A percentile compares a stretch with the other conserved stretches of the same genome.
phyloP scores from a whole-genome alignment of 2,113 vertebrate genomes.

The Pomatostomus ruficeps region DNA sequence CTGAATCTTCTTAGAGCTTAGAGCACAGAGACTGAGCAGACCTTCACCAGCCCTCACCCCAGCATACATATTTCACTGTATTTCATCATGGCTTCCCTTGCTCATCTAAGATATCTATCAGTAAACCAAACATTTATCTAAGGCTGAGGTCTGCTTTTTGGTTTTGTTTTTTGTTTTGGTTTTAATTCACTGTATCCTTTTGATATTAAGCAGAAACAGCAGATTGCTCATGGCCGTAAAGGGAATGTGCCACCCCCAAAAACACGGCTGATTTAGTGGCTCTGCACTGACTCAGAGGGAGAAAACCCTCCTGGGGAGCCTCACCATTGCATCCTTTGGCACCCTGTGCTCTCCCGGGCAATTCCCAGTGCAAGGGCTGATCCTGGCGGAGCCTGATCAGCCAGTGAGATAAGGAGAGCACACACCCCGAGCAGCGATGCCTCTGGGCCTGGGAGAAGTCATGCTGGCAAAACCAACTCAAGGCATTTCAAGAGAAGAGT shows the following conservation, averaged over 20 bases:
- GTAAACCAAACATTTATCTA: conserved; percentile 10
- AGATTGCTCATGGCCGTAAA: background rate
- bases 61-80: background rate
- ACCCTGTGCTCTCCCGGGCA: background rate
- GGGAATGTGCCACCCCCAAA: background rate
- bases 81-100: background rate
- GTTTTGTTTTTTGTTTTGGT: background rate
- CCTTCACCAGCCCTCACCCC: background rate
- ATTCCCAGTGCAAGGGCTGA: background rate
- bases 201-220: background rate
- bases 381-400: background rate
- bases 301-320: background rate
- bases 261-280: background rate
- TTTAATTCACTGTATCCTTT: background rate
- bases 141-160: background rate
- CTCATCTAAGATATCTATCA: background rate
- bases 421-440: background rate
- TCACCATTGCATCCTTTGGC: background rate
- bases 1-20: background rate
- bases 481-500: background rate
- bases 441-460: background rate
- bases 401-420: background rate
- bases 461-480: background rate
- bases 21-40: background rate
- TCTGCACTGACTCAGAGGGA: background rate